These are phyloP conservation scores for Lichenostomus cassidix DNA, from an alignment of 2,113 vertebrate genomes.

Conservation along the genomic window DNA sequence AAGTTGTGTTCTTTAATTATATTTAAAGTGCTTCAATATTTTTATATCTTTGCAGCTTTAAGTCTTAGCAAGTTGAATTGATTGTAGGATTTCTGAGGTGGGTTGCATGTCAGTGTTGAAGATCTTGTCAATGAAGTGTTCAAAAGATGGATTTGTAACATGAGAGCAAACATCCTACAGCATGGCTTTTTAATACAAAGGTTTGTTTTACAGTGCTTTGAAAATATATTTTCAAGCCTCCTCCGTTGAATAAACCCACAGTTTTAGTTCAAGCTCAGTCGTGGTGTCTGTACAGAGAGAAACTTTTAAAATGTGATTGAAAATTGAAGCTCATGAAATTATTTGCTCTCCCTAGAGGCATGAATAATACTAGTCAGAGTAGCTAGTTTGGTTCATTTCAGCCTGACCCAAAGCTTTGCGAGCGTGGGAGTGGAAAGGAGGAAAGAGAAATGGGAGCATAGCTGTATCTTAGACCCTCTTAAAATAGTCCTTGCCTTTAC, in stretches of 20 bases:
- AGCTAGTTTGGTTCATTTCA: background rate
- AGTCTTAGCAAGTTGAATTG: background rate
- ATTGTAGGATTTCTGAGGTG: background rate
- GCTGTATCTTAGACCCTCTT: background rate
- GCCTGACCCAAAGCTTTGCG: background rate
- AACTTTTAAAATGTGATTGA: background rate
- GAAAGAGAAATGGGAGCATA: background rate
- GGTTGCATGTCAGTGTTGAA: background rate
- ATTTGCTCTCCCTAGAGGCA: background rate
- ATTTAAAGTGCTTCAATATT: background rate
- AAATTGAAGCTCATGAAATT: background rate
- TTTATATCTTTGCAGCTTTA: background rate
- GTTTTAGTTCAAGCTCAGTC: background rate
- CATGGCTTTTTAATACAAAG: background rate
- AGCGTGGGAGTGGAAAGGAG: background rate
- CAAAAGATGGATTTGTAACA: background rate
- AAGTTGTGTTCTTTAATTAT: background rate
- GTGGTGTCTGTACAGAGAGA: background rate
- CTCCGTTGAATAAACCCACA: background rate
- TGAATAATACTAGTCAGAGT: background rate
- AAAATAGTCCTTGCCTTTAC: background rate
- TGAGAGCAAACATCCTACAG: background rate
- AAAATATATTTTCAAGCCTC: background rate
- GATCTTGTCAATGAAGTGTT: background rate
- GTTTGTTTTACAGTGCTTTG: background rate